Conservation (phyloP, 2,113 vertebrate genomes). For the Podocnemis expansa region DNA sequence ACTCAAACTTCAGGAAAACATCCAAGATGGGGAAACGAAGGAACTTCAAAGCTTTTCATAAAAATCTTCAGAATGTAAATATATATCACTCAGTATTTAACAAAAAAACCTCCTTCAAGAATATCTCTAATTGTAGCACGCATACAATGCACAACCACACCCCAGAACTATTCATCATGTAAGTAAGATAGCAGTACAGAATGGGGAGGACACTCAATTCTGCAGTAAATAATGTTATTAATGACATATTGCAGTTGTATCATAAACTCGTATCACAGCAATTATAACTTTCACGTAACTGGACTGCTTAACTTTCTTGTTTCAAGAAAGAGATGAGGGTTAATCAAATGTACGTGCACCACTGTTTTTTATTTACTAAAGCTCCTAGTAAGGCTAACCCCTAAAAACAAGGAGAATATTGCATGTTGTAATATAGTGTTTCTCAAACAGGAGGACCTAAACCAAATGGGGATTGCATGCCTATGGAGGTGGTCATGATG, state of each 20-base stretch:
- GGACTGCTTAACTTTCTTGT: not conserved
- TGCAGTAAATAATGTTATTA: constrained; percentile 18
- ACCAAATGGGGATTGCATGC: no score
- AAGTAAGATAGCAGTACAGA: not conserved
- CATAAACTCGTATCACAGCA: not conserved
- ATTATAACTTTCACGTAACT: not conserved
- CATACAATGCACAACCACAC: constrained; percentile 2
- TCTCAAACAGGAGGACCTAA: no score
- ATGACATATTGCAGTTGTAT: constrained; percentile 20
- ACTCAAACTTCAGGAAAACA: constrained; percentile 15
- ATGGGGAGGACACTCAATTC: not conserved
- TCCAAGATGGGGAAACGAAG: constrained; percentile 7
- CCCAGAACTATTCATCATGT: not conserved
- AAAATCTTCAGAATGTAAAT: constrained; percentile 1
- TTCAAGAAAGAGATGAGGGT: not conserved
- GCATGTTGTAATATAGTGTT: not conserved
- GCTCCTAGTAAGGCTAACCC: accelerated
- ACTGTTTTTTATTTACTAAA: not conserved
- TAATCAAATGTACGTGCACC: not conserved
- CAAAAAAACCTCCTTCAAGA: not conserved
- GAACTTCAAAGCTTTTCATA: not conserved
- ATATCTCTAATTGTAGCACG: not conserved
- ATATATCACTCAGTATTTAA: not conserved
- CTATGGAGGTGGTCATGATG: no score
- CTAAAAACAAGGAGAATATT: not conserved